Percentiles rank a stretch among this genome's conserved stretches.
phyloP scores from a whole-genome alignment of 2,113 vertebrate genomes.

The Macroglossus sobrinus region DNA sequence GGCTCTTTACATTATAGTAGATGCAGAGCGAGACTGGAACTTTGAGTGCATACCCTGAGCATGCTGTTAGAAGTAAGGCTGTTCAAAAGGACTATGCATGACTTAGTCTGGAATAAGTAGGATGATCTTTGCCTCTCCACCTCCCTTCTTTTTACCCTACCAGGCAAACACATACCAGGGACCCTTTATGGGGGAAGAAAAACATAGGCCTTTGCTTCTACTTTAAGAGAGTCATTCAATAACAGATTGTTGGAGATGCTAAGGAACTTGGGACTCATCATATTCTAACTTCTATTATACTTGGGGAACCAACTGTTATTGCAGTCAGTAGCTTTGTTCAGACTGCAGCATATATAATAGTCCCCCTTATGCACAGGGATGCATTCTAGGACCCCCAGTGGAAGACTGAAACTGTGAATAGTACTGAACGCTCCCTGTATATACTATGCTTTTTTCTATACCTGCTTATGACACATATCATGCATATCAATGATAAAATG shows the following conservation, averaged over 20 bases:
- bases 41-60: not conserved
- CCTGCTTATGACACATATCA: too few relatives aligned
- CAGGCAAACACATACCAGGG: not conserved
- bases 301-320: not conserved
- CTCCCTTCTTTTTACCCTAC: not conserved
- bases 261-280: not conserved
- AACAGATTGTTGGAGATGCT: not conserved
- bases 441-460: too few relatives aligned
- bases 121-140: not conserved
- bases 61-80: not conserved
- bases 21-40: not conserved
- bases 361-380: not conserved
- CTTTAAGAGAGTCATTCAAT: not conserved
- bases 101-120: not conserved
- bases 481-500: not conserved
- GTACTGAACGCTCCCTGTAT: too few relatives aligned
- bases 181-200: not conserved
- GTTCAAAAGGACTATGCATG: not conserved
- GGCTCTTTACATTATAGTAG: not conserved
- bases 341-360: not conserved
- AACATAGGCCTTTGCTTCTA: not conserved
- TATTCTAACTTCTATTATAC: not conserved
- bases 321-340: not conserved
- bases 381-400: not conserved
- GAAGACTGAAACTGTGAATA: not conserved